Conservation (phyloP, 2,888 invertebrate species). For the Pollenia labialis region DNA sequence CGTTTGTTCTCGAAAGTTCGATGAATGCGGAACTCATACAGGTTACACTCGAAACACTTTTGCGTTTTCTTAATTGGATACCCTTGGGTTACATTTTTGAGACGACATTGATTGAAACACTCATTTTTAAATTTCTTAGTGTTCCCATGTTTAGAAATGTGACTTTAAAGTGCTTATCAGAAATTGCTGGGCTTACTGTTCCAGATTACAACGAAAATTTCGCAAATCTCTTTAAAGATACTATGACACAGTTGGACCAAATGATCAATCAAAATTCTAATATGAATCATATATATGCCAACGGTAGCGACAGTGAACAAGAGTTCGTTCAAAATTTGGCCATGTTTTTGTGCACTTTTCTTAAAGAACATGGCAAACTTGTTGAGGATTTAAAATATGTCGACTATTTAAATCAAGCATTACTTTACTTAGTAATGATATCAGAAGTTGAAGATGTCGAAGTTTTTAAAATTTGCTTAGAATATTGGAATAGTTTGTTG, state of each 20-base stretch:
- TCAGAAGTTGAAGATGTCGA: slow-evolving; percentile 99
- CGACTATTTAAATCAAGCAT: slow-evolving; percentile 91
- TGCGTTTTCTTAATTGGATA: slow-evolving; percentile 99
- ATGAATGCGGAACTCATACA: slow-evolving; percentile 98
- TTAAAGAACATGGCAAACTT: slow-evolving; percentile 97
- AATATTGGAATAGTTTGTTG: slow-evolving; percentile 98
- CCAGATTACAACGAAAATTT: slow-evolving; percentile 97
- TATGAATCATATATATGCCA: slow-evolving; percentile 96
- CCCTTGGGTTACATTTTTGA: slow-evolving; percentile 99
- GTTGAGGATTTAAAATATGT: slow-evolving; percentile 92
- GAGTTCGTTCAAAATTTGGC: slow-evolving; percentile 99
- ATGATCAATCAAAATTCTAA: slow-evolving; percentile 97
- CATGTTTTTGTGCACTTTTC: slow-evolving; percentile 97
- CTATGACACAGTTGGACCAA: slow-evolving; percentile 95
- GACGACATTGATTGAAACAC: slow-evolving; percentile 96
- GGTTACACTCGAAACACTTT: slow-evolving; percentile 96
- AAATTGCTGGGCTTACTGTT: slow-evolving; percentile 96
- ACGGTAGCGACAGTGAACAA: slow-evolving; percentile 98
- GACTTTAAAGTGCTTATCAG: slow-evolving; percentile 98
- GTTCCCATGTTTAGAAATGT: slow-evolving; percentile 99
- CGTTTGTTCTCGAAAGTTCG: slow-evolving; percentile 98
- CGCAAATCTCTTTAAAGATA: slow-evolving; percentile 93
- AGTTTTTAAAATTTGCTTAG: slow-evolving; percentile 99
- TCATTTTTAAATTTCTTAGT: slow-evolving; percentile 98
- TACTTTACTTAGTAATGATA: slow-evolving; percentile 94